Base-by-base conservation (phyloP, 2,888 invertebrate species). In the Heliconius cydno region DNA sequence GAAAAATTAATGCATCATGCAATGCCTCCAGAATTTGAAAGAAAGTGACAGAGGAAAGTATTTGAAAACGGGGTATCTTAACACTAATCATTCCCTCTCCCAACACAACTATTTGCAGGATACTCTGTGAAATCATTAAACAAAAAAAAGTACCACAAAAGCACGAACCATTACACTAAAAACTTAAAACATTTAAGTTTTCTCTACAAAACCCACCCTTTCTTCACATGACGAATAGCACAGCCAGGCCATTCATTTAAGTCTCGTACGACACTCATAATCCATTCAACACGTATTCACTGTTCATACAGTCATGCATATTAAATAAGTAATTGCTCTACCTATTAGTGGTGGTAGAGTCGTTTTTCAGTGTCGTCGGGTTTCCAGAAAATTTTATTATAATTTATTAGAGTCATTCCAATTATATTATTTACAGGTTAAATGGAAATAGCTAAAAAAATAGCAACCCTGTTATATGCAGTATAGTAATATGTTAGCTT, bases 231-330 rank as follows among this genome's bases (percentile, higher is more conserved):
- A 94, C 91, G 89, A 91, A 93, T 93, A 85, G 90, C 86, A 80
- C 83, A 84, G 85, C 82, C 86, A 80, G 86, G 89, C 89, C 86
- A 94, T 93, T 91, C 92, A 87, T 93, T 94, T 90, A 89, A 88
- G 90, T 92, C 90, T 87, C 91, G 89, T 90, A 90, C 88, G 90
- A 89, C 90, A 90, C 88, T 91, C 87, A 89, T 91, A 92, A 92
- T 92, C 90, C 88, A 91, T 92, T 91, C 91, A 89, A 71, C 73
- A 76, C 78, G 73, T 73, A 73, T 38, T 73, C 60, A 65, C 78
- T 76, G 75, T 63, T 78, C 74, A 76, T 79, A 75, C 74, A 68
- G 73, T 34, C 79, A 30, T 68, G 74, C 79, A 79, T 79, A 79
- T 79, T 81, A 77, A 80, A 81, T 80, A 79, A 80, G 78, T 81